Percentiles rank a stretch among this genome's conserved stretches.
phyloP scores from a whole-genome alignment of 2,113 vertebrate genomes.

The Tursiops truncatus region DNA sequence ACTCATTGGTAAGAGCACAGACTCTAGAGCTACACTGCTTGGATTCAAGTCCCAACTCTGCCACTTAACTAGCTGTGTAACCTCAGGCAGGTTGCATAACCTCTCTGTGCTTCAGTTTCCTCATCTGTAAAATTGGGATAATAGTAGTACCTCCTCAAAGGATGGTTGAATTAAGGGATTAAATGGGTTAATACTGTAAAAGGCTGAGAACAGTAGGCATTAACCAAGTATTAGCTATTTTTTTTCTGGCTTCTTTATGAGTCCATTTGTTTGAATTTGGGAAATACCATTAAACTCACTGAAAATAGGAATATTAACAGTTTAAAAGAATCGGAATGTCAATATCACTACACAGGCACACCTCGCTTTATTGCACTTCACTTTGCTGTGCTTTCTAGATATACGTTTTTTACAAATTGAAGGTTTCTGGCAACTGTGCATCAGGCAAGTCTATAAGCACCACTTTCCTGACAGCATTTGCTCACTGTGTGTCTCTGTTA shows the following conservation, averaged over 20 bases:
- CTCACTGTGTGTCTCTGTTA: not conserved
- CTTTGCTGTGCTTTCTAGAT: not conserved
- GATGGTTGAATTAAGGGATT: not conserved
- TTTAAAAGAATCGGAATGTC: constrained; percentile 18
- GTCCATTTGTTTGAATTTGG: constrained; percentile 39
- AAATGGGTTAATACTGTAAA: not conserved
- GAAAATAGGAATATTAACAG: constrained; percentile 36
- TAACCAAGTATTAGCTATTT: not conserved
- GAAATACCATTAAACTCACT: not conserved
- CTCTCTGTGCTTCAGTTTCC: not conserved
- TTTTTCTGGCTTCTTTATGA: not conserved
- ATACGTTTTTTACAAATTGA: not conserved
- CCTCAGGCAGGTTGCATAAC: not conserved
- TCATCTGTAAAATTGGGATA: not conserved
- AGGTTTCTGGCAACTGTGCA: not conserved
- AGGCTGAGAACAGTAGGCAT: not conserved
- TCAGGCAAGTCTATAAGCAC: not conserved
- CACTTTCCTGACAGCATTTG: not conserved
- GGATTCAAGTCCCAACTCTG: not conserved
- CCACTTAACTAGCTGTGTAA: not conserved
- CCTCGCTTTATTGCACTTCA: not conserved
- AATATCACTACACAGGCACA: not conserved
- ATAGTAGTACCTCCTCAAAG: not conserved
- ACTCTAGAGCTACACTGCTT: not conserved
- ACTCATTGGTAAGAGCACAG: not conserved